Evolutionary conservation across 1,140 invertebrate species (phyloP).

Genomic region (Lepidurus arcticus): DNA sequence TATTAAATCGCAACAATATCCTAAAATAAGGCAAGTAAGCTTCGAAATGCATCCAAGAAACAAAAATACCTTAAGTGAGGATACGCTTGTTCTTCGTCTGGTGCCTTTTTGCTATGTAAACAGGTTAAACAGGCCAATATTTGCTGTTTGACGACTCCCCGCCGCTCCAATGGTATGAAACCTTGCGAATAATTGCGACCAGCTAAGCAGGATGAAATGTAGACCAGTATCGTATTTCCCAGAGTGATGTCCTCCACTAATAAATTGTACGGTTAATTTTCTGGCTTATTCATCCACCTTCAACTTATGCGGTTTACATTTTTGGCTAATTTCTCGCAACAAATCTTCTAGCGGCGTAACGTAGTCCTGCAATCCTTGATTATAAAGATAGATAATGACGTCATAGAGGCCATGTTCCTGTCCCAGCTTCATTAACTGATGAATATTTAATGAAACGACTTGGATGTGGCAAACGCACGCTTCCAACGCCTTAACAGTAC

Average conservation of each 20-base stretch:
- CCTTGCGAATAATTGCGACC: conserved; percentile 85
- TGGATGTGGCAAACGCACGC: conserved; percentile 73
- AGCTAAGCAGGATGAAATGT: conserved; percentile 85
- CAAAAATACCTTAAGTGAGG: conserved; percentile 58
- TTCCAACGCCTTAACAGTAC: conserved; percentile 59
- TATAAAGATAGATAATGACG: conserved; percentile 83
- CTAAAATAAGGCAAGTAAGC: conserved; percentile 45
- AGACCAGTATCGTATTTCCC: conserved; percentile 88
- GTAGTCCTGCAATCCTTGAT: conserved; percentile 75
- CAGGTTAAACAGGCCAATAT: conserved; percentile 49
- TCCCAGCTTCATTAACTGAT: conserved; percentile 79
- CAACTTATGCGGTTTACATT: not conserved
- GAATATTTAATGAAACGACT: conserved; percentile 78
- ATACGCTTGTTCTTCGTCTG: conserved; percentile 63
- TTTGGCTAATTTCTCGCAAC: conserved; percentile 49
- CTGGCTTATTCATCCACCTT: not conserved
- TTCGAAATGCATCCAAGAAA: conserved; percentile 3
- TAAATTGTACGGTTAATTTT: not conserved
- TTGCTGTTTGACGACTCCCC: conserved; percentile 67
- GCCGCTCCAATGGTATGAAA: conserved; percentile 64
- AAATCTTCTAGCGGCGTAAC: conserved; percentile 74
- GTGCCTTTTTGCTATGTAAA: conserved; percentile 60
- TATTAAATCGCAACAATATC: conserved; percentile 76
- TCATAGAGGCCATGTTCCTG: conserved; percentile 72
- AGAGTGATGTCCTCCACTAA: conserved; percentile 45